Base-by-base conservation (phyloP, 2,888 invertebrate species). In the Fragum sueziense region DNA sequence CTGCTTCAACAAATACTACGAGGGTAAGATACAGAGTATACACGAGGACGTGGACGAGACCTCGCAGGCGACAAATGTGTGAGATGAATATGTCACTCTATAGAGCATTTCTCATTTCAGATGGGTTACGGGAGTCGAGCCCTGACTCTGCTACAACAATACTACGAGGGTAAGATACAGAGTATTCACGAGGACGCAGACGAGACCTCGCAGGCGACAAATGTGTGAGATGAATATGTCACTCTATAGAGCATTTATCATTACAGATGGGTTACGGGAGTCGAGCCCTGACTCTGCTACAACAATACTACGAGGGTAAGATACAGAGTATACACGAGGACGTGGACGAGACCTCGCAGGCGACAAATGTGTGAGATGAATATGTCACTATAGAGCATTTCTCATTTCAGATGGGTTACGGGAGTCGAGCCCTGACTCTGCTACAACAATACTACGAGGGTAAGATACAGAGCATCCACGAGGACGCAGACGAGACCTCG, bases 81-180 rank as follows among this genome's bases (percentile, higher is more conserved):
- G 29, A n/a, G 79, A 76, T 31, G 80, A 92, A n/a, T n/a, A n/a
- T n/a, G n/a, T n/a, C n/a, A n/a, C n/a, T n/a, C n/a, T n/a, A n/a
- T n/a, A n/a, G n/a, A n/a, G n/a, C n/a, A n/a, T n/a, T n/a, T n/a
- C n/a, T n/a, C n/a, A 37, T 76, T 79, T 25, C 90, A 97, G 96
- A 99, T 99, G 98, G 99, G 99, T 0, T 99, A 99, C 93, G 99
- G 99, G 4, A 95, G 96, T 79, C 95, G 97, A 74, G 98, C 99
- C 0, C 91, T 99, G 6, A 94, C 96, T 79, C 94, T 99, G 52
- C 93, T 99, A 9, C 96, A 96, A 76, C 95, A 97, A 73, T 99
- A 99, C 93, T 99, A 98, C 92, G 95, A 96, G 85, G 96, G 96
- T 1, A 96, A 96, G 74, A 90, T 93, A 22, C 88, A 89, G 54